A percentile compares a stretch with the other conserved stretches of the same genome.
phyloP scores from a whole-genome alignment of 2,797 vertebrate genomes.

The Spondyliosoma cantharus region DNA sequence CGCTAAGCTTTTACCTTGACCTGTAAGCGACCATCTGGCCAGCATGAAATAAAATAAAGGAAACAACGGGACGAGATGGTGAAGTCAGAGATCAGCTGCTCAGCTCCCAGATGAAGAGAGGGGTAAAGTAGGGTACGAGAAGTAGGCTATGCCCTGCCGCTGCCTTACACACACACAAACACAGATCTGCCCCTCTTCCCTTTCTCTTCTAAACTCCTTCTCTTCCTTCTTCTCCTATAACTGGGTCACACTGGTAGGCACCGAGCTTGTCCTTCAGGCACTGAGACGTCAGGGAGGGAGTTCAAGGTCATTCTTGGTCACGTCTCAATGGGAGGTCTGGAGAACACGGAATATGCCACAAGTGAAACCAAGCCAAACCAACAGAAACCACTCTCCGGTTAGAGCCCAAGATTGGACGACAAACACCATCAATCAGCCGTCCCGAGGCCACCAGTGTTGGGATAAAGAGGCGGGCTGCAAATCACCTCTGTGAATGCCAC shows the following conservation, averaged over 20 bases:
- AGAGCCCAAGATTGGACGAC: conserved; percentile 40
- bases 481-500: conserved; percentile 61
- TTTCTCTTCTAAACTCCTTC: conserved; percentile 36
- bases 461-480: conserved; percentile 64
- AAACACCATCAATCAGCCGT: conserved; percentile 66
- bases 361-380: conserved; percentile 33
- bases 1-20: conserved; percentile 41
- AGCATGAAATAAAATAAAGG: conserved; percentile 40
- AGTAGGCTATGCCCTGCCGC: conserved; percentile 82
- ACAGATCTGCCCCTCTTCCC: conserved; percentile 61
- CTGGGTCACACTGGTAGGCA: conserved; percentile 67
- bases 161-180: conserved; percentile 55
- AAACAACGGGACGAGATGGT: conserved; percentile 46
- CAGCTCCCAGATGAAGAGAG: conserved; percentile 52
- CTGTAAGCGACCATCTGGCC: conserved; percentile 63
- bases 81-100: conserved; percentile 55
- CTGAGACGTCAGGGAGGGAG: conserved; percentile 39
- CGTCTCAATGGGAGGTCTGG: conserved; percentile 39
- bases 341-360: conserved; percentile 31
- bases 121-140: conserved; percentile 83
- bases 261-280: conserved; percentile 69
- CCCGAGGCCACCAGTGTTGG: conserved; percentile 60
- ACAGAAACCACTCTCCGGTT: conserved; percentile 42
- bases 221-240: conserved; percentile 53
- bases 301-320: conserved; percentile 62